A percentile compares a stretch with the other conserved stretches of the same genome.
Conservation (phyloP, 2,888 invertebrate genomes). For the Lapara coniferarum region DNA sequence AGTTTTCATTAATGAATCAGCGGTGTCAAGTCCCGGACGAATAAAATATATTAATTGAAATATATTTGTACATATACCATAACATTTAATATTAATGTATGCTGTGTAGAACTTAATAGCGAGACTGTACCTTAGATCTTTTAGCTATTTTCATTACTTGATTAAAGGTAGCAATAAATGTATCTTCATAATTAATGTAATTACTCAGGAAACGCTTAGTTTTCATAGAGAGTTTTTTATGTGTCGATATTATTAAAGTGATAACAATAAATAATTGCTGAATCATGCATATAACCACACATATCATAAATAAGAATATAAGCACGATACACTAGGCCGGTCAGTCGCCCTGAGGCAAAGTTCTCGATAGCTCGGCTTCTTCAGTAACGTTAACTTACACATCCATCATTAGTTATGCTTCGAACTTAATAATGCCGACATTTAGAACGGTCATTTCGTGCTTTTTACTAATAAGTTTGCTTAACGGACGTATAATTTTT, state of each 20-base stretch:
- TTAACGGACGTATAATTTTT: neutral
- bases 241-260: too few species aligned
- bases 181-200: too few species aligned
- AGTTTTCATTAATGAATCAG: conserved; percentile 8
- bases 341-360: conserved; percentile 1
- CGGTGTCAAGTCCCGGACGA: conserved; percentile 10
- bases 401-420: conserved; percentile 21
- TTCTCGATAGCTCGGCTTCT: conserved; percentile 24
- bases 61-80: conserved; percentile 18
- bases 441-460: conserved; percentile 3
- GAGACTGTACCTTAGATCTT: neutral
- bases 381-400: conserved; percentile 24
- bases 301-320: conserved; percentile 5
- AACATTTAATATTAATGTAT: conserved; percentile 13
- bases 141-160: too few species aligned
- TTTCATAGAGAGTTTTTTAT: too few species aligned
- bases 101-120: conserved; percentile 1
- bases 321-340: neutral
- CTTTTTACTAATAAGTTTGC: neutral
- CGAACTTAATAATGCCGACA: conserved; percentile 7
- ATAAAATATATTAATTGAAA: conserved; percentile 20
- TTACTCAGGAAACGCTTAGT: too few species aligned
- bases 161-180: too few species aligned
- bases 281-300: neutral
- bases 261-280: too few species aligned